These are phyloP conservation scores for Blastomussa wellsi DNA, from an alignment of 92 coral and sea anemone species.

Conservation along the genomic window DNA sequence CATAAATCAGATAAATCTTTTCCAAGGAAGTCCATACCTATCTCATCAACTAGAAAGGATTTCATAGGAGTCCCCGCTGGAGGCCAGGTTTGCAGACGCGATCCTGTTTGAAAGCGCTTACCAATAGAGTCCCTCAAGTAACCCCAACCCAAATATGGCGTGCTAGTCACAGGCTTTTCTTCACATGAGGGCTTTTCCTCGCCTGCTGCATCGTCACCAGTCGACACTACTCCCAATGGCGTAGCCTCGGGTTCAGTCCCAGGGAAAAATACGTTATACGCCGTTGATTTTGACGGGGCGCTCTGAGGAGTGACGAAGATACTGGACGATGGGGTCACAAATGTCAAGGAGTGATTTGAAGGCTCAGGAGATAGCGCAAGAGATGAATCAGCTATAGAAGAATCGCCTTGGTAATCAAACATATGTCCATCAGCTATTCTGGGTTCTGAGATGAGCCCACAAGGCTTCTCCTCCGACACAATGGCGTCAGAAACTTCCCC, in stretches of 20 bases:
- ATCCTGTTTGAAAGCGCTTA: neutral
- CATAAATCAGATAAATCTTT: neutral
- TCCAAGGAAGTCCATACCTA: neutral
- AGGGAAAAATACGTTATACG: neutral
- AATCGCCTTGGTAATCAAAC: neutral
- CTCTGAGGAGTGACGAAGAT: constrained; percentile 18
- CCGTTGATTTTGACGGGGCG: neutral
- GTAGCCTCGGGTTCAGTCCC: neutral
- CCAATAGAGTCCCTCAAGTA: constrained; percentile 17
- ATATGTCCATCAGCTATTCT: neutral
- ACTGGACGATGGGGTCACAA: constrained; percentile 35
- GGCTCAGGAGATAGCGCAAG: constrained; percentile 18
- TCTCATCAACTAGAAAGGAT: constrained; percentile 2
- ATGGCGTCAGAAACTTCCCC: neutral
- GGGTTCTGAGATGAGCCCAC: neutral
- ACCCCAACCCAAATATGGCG: constrained; percentile 28
- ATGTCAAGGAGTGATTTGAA: constrained; percentile 30
- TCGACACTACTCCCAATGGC: neutral
- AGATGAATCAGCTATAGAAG: neutral
- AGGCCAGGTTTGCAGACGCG: neutral
- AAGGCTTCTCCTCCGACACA: constrained; percentile 4
- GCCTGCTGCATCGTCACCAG: neutral
- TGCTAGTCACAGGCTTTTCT: constrained; percentile 49
- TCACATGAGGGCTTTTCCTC: constrained; percentile 44
- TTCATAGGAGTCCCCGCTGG: neutral